Evolutionary conservation across 2,113 vertebrate genomes (phyloP), one percentile per base, ranked within the genome.

Genomic region (Catharus bicknelli): DNA sequence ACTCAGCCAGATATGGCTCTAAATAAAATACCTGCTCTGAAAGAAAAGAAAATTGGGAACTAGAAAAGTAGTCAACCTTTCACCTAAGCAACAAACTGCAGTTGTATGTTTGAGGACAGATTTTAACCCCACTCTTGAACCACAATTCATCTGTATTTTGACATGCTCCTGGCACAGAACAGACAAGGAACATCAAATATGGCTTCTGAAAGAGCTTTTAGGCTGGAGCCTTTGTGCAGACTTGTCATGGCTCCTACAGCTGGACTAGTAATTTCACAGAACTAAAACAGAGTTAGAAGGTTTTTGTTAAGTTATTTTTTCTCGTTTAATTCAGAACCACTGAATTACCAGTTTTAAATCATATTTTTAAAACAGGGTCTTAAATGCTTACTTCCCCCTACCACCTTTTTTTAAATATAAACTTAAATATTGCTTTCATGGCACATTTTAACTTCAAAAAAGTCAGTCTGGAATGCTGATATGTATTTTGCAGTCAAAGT

Each of bases 1-100:
- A 86, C 48, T 51, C 36, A 63, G 67, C 16, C 47, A 74, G 30
- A 53, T 86, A 90, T 43, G 53, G 32, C 55, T 91, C 45, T 67
- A 68, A 93, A 73, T 58, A 75, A 94, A 86, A 87, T 70, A 75
- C 15, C 63, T 94, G 51, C 32, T 95, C 66, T 69, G 67, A 85
- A 92, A 84, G 34, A 61, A 85, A 88, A 57, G 15, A 79, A 82
- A 84, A 91, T 69, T 73, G 47, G 11, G 21, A 93, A 40, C 42
- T 38, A 50, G 70, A 73, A 95, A 95, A 89, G 47, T 50, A 91
- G 63, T 67, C 51, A 58, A 50, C 77, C 23, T 85, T 94, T 93
- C 67, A 85, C n/a, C 34, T 67, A 48, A 91, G 57, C 32, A 66
- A 54, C 63, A 80, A 90, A 83, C 42, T 2, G 3, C 8, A 5